A percentile compares a stretch with the other conserved stretches of the same genome.
phyloP scores from a whole-genome alignment of 2,113 vertebrate species.

The Aptenodytes patagonicus region DNA sequence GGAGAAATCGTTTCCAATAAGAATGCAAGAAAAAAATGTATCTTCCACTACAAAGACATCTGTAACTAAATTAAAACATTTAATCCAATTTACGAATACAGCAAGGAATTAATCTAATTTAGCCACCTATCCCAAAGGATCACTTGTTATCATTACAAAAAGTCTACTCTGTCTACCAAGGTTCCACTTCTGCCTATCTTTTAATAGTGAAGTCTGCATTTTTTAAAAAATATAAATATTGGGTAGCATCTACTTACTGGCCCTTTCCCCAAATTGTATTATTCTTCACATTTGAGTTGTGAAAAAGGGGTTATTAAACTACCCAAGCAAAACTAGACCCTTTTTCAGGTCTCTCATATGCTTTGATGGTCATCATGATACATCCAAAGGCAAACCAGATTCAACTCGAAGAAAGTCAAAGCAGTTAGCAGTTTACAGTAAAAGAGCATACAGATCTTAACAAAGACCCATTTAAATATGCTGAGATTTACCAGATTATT shows the following conservation, averaged over 20 bases:
- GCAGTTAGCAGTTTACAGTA: not conserved
- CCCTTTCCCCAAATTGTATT: not conserved
- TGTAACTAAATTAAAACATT: not conserved
- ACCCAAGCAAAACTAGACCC: not conserved
- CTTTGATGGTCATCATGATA: not conserved
- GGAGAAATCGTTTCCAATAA: not conserved
- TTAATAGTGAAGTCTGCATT: not conserved
- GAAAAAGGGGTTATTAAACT: not conserved
- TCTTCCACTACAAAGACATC: not conserved
- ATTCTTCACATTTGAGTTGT: not conserved
- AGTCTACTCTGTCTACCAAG: not conserved
- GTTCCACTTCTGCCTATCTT: not conserved
- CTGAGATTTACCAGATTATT: not conserved
- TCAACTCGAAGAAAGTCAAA: not conserved
- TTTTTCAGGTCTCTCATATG: not conserved
- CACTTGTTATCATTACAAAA: not conserved
- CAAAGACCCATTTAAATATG: not conserved
- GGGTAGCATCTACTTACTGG: not conserved
- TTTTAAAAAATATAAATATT: not conserved
- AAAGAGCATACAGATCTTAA: not conserved
- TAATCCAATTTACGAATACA: not conserved
- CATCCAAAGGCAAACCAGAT: not conserved
- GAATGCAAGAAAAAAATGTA: not conserved
- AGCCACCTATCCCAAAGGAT: not conserved
- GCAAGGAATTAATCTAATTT: not conserved